A percentile compares a stretch with the other conserved stretches of the same genome.
Conservation (phyloP, 1,140 invertebrate species). For the Plectrocnemia conspersa region DNA sequence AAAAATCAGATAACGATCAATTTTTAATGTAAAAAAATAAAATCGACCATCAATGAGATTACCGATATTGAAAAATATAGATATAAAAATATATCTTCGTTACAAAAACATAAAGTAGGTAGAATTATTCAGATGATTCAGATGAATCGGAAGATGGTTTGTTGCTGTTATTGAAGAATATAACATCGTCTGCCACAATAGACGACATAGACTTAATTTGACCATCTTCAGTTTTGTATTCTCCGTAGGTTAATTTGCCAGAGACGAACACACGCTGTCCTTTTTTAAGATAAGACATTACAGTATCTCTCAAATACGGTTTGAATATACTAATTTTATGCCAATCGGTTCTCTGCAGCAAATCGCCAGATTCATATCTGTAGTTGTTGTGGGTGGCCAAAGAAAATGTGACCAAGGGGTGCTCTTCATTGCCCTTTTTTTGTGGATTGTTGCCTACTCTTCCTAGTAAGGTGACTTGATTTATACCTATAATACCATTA, state of each 20-base stretch:
- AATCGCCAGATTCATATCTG: conserved; percentile 70
- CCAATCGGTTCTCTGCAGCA: conserved; percentile 85
- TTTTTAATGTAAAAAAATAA: too few relatives aligned
- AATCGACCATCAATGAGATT: too few relatives aligned
- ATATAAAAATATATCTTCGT: too few relatives aligned
- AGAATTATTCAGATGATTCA: too few relatives aligned
- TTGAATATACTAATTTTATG: conserved; percentile 86
- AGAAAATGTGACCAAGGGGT: conserved; percentile 86
- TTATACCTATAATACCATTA: conserved; percentile 63
- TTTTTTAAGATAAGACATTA: conserved; percentile 77
- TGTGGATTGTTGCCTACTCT: conserved; percentile 83
- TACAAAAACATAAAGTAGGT: too few relatives aligned
- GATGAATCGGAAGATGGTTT: too few relatives aligned
- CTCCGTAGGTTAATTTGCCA: conserved; percentile 80
- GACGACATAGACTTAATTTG: conserved; percentile 65
- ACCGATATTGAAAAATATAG: too few relatives aligned
- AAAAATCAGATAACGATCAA: too few relatives aligned
- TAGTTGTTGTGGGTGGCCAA: conserved; percentile 86
- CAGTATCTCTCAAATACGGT: conserved; percentile 70
- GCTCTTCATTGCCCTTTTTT: conserved; percentile 70
- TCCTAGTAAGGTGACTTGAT: conserved; percentile 81
- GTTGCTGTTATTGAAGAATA: conserved; percentile 71
- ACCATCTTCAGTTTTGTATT: conserved; percentile 76
- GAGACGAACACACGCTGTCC: conserved; percentile 80
- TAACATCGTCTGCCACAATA: conserved; percentile 81